Conservation (phyloP, 2,113 vertebrate species). For the Chinchilla lanigera region DNA sequence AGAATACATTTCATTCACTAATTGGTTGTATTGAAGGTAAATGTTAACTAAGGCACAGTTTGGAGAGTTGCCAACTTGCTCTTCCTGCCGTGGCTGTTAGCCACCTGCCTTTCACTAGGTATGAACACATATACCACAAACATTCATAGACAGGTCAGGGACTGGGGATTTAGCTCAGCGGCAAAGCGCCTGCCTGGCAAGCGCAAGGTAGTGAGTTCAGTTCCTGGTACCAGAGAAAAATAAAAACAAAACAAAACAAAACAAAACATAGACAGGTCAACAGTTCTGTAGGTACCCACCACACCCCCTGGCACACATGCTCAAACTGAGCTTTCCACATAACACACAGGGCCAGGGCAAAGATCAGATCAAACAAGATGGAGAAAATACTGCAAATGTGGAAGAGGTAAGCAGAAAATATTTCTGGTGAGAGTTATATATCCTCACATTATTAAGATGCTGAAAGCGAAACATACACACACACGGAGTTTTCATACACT, state of each 20-base stretch:
- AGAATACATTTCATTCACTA: constrained; percentile 45
- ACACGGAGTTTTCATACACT: not conserved
- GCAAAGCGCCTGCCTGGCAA: no score
- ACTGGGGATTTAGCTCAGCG: no score
- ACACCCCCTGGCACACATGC: no score
- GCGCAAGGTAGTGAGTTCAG: no score
- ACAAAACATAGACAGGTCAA: not conserved
- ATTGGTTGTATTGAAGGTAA: constrained; percentile 57
- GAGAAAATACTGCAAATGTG: not conserved
- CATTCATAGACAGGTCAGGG: not conserved
- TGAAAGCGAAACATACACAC: not conserved
- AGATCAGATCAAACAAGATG: not conserved
- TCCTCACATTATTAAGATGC: not conserved
- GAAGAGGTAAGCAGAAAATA: not conserved
- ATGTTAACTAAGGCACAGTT: constrained; percentile 38
- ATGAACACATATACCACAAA: constrained; percentile 17
- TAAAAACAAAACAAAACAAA: no score
- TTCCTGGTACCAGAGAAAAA: no score
- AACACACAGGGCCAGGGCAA: constrained; percentile 21
- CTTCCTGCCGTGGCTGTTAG: constrained; percentile 15
- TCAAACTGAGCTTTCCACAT: not conserved
- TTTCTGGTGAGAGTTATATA: constrained; percentile 43
- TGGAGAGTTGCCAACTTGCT: constrained; percentile 61
- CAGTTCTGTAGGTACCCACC: not conserved
- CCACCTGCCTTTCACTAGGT: constrained; percentile 47